These are phyloP conservation scores for Abramis brama DNA, from an alignment of 2,113 vertebrate species.

Conservation along the genomic window DNA sequence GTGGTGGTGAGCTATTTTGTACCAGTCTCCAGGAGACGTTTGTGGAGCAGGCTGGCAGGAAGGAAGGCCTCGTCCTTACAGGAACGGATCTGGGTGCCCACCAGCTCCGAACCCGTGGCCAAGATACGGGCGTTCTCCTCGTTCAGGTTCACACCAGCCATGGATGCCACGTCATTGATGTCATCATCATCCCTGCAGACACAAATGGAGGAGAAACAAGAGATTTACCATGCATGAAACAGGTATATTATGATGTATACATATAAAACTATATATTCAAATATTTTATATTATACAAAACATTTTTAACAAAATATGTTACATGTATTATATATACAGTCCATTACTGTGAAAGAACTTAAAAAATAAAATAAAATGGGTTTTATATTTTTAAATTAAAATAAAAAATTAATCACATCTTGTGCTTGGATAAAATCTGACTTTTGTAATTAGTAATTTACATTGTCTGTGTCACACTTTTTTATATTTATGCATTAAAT, in stretches of 20 bases:
- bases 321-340: too few species aligned
- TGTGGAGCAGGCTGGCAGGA: slow-evolving; percentile 80
- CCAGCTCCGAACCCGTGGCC: slow-evolving; percentile 84
- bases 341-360: too few species aligned
- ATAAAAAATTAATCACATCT: too few species aligned
- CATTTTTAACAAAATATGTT: too few species aligned
- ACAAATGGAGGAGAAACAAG: not conserved
- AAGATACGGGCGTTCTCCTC: slow-evolving; percentile 87
- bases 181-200: slow-evolving; percentile 84
- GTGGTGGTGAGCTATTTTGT: slow-evolving; percentile 10
- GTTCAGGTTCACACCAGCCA: slow-evolving; percentile 87
- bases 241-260: not conserved
- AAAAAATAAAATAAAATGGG: too few species aligned
- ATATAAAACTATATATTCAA: not conserved
- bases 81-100: slow-evolving; percentile 84
- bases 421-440: too few species aligned
- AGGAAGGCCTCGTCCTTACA: slow-evolving; percentile 89
- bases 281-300: too few species aligned
- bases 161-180: slow-evolving; percentile 87
- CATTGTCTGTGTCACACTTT: too few species aligned
- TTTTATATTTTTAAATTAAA: too few species aligned
- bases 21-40: slow-evolving; percentile 86
- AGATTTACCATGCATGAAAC: not conserved
- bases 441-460: too few species aligned
- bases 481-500: too few species aligned